A percentile compares a stretch with the other conserved stretches of the same genome.
phyloP scores from a whole-genome alignment of 2,797 vertebrate species.

The Acanthiza pusilla region DNA sequence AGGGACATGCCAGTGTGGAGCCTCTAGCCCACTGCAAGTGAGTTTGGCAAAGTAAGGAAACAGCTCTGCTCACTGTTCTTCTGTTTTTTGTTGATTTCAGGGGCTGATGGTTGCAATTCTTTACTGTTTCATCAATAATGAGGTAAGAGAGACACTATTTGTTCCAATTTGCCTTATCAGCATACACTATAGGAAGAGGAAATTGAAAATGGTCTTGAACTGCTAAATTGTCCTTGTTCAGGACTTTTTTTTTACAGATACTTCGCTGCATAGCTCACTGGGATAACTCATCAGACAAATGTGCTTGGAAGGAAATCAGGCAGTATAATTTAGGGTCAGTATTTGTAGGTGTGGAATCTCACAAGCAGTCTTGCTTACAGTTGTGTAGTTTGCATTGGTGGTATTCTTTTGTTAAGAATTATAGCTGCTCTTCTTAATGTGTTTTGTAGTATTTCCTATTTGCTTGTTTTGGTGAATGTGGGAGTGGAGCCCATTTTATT shows the following conservation, averaged over 20 bases:
- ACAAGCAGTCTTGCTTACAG: background rate
- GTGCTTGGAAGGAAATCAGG: conserved; percentile 4
- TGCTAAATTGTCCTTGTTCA: background rate
- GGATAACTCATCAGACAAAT: background rate
- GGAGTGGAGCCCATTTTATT: background rate
- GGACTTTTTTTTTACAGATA: background rate
- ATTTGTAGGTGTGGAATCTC: background rate
- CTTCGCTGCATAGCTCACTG: background rate
- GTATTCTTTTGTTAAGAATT: background rate
- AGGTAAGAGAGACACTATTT: conserved; percentile 76
- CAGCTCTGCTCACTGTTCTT: background rate
- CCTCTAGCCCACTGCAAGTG: background rate
- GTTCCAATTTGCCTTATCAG: conserved; percentile 4
- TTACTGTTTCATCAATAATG: conserved; percentile 90
- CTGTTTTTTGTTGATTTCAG: conserved; percentile 63
- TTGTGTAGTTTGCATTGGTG: background rate
- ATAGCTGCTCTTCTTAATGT: background rate
- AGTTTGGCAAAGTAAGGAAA: background rate
- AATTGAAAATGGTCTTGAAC: conserved; percentile 23
- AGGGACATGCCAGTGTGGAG: background rate
- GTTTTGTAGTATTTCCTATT: background rate
- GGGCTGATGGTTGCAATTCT: conserved; percentile 88
- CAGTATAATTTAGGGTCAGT: background rate
- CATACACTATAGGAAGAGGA: background rate
- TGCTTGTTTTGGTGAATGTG: background rate